These are phyloP conservation scores for Andricus quercusramuli DNA, from an alignment of 2,888 invertebrate genomes.

Conservation along the genomic window DNA sequence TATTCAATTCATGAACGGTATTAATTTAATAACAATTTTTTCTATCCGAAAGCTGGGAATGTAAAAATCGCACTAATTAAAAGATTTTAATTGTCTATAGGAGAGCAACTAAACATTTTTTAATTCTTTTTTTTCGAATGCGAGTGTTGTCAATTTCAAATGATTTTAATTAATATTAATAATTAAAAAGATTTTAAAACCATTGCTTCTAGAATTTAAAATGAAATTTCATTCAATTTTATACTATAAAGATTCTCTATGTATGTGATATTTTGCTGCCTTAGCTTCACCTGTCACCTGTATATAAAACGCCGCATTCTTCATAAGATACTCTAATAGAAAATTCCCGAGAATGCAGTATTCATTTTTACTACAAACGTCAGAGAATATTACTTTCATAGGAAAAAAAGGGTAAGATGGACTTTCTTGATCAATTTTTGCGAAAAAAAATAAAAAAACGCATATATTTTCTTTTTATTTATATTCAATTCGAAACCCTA, in stretches of 20 bases:
- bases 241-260: neutral
- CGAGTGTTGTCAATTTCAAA: too few species aligned
- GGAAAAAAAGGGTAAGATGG: neutral
- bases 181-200: too few species aligned
- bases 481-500: neutral
- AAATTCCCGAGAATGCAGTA: slow-evolving; percentile 22
- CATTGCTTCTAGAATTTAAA: too few species aligned
- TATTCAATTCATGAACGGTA: too few species aligned
- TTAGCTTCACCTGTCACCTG: neutral
- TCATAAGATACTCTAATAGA: slow-evolving; percentile 32
- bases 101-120: too few species aligned
- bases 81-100: too few species aligned
- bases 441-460: neutral
- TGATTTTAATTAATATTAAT: too few species aligned
- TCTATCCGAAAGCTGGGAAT: too few species aligned
- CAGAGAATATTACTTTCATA: slow-evolving; percentile 1
- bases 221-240: neutral
- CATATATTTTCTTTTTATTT: neutral
- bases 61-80: too few species aligned
- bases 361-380: slow-evolving; percentile 11
- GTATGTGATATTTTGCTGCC: neutral
- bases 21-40: too few species aligned
- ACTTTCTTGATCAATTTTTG: slow-evolving; percentile 21
- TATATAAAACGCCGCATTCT: slow-evolving; percentile 24
- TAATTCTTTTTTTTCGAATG: too few species aligned